These are phyloP conservation scores for Periparus ater DNA, from an alignment of 2,797 vertebrate genomes.

Conservation along the genomic window DNA sequence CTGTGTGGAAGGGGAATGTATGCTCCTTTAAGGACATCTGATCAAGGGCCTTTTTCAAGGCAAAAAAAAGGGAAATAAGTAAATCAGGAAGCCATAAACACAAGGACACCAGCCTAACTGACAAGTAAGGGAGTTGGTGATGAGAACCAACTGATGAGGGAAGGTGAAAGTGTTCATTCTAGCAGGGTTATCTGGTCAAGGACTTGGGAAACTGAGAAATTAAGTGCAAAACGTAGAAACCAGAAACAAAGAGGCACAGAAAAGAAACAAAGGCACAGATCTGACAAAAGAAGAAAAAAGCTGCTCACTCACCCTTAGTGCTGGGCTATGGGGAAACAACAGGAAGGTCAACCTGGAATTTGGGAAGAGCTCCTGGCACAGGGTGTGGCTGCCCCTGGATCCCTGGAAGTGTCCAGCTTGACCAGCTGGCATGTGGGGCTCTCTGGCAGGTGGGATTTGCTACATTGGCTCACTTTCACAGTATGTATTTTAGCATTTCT, in stretches of 20 bases:
- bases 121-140: neutral
- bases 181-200: fast-evolving
- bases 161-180: fast-evolving
- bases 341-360: neutral
- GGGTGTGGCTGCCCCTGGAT: neutral
- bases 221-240: neutral
- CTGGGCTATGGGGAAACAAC: neutral
- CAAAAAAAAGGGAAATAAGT: neutral
- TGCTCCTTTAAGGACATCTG: neutral
- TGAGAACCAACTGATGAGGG: neutral
- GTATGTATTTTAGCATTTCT: neutral
- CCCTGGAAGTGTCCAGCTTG: neutral
- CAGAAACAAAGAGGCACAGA: neutral
- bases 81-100: neutral
- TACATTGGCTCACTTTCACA: neutral
- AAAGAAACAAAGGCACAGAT: neutral
- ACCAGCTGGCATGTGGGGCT: neutral
- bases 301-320: neutral
- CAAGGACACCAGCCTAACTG: neutral
- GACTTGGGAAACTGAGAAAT: neutral
- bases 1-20: neutral
- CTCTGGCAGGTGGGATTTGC: neutral
- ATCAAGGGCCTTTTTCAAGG: neutral
- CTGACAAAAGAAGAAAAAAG: neutral
- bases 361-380: too few relatives aligned